Base-by-base conservation (phyloP, 2,888 invertebrate genomes). In the Drosophila setosimentum region DNA sequence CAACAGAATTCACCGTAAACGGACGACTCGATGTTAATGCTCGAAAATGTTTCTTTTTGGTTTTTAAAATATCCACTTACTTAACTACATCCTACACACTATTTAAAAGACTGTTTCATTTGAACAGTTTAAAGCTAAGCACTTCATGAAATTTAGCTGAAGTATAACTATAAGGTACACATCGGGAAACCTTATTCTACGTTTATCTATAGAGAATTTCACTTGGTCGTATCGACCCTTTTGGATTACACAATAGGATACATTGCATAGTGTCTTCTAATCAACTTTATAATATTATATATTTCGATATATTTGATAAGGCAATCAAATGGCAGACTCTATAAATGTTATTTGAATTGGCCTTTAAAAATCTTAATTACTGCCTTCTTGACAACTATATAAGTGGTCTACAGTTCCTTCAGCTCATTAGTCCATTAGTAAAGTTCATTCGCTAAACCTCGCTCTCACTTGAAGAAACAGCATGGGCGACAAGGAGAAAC, bases 271-370 rank as follows among this genome's bases (percentile, higher is more conserved):
- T 48, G 32, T 64, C 27, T 64, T 37, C 30, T 37, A 18, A 54
- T 40, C 35, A 54, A 32, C n/a, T 21, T 65, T 21, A 61, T 33
- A 29, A 45, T 37, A 37, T 21, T 54, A 37, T 54, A 37, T 27
- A 54, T 18, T 49, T 64, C 30, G 27, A 48, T 18, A 54, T 33
- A 16, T 33, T 33, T 16, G 33, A 33, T 33, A 27, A 7, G 18
- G 45, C 27, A 58, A 67, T 67, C 30, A 53, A 45, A 16, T 24
- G 0, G 1, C 4, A 24, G 24, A 8, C 16, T 4, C 42, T 27
- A 67, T 69, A 59, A 57, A 42, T n/a, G 32, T 55, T 54, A 40
- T 59, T 48, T 40, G n/a, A 60, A 49, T 68, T 49, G 58, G 24
- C n/a, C 3, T 29, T 51, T 68, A 54, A 33, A 32, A 40, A 30